These are phyloP conservation scores for Aphelenchoides besseyi DNA, from an alignment of 1,140 invertebrate genomes.

Conservation along the genomic window DNA sequence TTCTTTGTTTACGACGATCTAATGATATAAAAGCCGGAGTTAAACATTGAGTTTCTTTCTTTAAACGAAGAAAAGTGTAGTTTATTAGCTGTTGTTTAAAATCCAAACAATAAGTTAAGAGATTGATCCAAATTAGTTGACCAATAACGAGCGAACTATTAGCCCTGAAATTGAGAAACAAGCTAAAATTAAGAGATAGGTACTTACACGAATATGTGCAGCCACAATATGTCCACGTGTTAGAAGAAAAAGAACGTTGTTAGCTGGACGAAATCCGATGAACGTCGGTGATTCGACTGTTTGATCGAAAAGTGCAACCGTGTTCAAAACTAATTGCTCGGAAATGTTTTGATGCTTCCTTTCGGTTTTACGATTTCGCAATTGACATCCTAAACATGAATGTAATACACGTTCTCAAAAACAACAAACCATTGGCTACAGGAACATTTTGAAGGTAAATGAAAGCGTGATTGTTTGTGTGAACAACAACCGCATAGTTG, in stretches of 20 bases:
- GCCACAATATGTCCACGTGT: neutral
- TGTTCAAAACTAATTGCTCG: slow-evolving; percentile 13
- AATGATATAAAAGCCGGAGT: no score
- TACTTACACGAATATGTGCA: no score
- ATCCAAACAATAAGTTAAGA: no score
- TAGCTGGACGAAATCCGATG: neutral
- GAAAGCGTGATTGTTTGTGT: slow-evolving; percentile 10
- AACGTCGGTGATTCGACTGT: neutral
- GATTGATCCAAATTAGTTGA: no score
- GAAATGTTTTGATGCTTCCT: neutral
- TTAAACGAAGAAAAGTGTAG: no score
- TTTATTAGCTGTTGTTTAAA: no score
- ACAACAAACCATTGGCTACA: neutral
- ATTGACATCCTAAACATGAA: neutral
- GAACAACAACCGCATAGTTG: slow-evolving; percentile 1
- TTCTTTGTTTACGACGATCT: no score
- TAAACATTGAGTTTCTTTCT: no score
- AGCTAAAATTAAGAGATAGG: no score
- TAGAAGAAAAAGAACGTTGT: neutral
- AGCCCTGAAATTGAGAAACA: no score
- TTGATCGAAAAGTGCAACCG: slow-evolving; percentile 8
- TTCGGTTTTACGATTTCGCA: slow-evolving; percentile 8
- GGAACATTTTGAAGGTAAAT: slow-evolving; percentile 20
- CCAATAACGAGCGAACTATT: no score
- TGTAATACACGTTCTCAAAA: neutral